Evolutionary conservation across 2,888 invertebrate species (phyloP), one percentile per base, ranked within the genome.

Genomic region (Ophion ellenae): DNA sequence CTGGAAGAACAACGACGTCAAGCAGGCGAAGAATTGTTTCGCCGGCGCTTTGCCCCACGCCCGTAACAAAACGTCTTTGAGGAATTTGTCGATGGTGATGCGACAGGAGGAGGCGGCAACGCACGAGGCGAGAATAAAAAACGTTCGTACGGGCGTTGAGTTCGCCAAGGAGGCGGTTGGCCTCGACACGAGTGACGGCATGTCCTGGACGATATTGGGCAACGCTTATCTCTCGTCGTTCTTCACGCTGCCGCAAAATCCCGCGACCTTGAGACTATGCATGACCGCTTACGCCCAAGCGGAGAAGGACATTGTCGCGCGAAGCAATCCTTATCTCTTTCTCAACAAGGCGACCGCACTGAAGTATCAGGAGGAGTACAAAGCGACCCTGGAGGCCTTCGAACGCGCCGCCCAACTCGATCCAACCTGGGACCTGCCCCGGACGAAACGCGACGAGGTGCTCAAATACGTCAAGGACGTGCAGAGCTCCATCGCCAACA

Each of bases 181-280:
- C 71, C 93, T 97, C 47, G 97, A 98, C 91, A 95, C 96, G 10
- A 95, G 95, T 75, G 98, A 98, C 94, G 98, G 98, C 0, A 94
- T 96, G 9, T 98, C 98, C 0, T 98, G 98, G 98, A 95, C 96
- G 76, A 96, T 98, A 78, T 94, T 98, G 73, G 98, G 97, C 40
- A 98, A 98, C 94, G 97, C 98, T 0, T 97, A 98, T 92, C 94
- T 98, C 84, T 97, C 97, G 77, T 96, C 96, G 79, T 98, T 97
- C 94, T 98, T 98, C 93, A 96, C 95, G 66, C 95, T 96, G 53
- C 95, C 96, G 2, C 97, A 98, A 92, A 96, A 97, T 90, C 96
- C 97, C 0, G 95, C 95, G 40, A 96, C 96, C 0, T 93, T 98
- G 85, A 97, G 96, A 90, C 95, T 96, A 86, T 97, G 97, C 87